Conservation (phyloP, 2,797 vertebrate species). For the Poliocrania exsul region DNA sequence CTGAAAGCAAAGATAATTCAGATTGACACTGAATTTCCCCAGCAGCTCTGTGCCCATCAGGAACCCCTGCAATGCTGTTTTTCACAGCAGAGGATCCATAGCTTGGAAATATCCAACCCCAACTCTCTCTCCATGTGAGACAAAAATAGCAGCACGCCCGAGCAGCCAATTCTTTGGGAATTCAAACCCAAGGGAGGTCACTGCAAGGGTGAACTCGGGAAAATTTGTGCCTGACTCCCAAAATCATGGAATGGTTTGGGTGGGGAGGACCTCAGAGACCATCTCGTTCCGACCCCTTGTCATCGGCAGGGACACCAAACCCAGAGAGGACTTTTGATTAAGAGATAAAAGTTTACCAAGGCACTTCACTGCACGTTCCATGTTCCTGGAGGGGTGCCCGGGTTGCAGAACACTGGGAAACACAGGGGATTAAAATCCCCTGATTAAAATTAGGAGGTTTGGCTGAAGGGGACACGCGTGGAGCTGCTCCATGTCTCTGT, state of each 20-base stretch:
- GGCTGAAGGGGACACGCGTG: too few species aligned
- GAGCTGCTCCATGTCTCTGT: neutral
- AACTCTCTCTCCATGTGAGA: rapidly evolving
- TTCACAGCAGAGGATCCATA: neutral
- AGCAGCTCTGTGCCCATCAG: rapidly evolving
- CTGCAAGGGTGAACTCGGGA: neutral
- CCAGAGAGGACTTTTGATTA: neutral
- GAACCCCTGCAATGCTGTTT: neutral
- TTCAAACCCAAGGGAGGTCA: neutral
- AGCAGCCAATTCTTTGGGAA: neutral
- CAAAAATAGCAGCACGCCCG: neutral
- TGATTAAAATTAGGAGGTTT: neutral
- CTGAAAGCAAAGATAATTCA: neutral
- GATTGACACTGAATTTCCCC: neutral
- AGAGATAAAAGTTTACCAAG: neutral
- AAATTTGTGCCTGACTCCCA: rapidly evolving
- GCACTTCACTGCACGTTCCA: rapidly evolving
- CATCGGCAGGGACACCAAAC: neutral
- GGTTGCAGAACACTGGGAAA: rapidly evolving
- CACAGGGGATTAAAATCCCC: rapidly evolving
- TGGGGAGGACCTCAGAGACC: neutral
- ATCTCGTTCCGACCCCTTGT: neutral
- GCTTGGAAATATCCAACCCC: neutral
- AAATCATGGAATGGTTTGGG: neutral
- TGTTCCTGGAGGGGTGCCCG: rapidly evolving